phyloP scores from a whole-genome alignment of 2,888 invertebrate genomes.

The Tupiocoris notatus region DNA sequence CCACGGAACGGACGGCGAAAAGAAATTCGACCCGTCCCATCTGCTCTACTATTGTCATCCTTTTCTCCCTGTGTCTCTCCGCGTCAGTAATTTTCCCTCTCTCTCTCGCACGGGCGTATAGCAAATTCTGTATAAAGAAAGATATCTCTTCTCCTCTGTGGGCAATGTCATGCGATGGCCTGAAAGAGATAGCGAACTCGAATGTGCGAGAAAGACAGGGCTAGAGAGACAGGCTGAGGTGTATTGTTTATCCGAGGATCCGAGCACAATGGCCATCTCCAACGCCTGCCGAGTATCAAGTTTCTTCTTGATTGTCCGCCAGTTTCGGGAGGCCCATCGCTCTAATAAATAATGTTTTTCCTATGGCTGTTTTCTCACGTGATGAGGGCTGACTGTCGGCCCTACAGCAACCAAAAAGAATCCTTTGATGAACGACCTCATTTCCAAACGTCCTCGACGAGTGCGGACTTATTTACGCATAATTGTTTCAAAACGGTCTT shows the following conservation, averaged over 20 bases:
- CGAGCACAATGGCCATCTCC: slow-evolving; percentile 1
- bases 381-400: not conserved
- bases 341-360: not conserved
- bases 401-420: not conserved
- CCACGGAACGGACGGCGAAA: too few relatives aligned
- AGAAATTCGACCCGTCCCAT: slow-evolving; percentile 11
- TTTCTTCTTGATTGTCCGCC: not conserved
- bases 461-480: too few relatives aligned
- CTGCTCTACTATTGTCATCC: slow-evolving; percentile 4
- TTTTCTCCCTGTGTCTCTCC: too few relatives aligned
- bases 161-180: not conserved
- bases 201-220: not conserved
- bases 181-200: not conserved
- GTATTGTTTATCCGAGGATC: not conserved
- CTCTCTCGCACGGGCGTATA: not conserved
- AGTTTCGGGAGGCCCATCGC: not conserved
- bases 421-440: too few relatives aligned
- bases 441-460: too few relatives aligned
- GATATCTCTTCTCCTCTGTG: not conserved
- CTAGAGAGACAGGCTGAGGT: not conserved
- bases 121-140: not conserved
- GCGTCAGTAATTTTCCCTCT: not conserved
- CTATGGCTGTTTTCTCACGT: not conserved
- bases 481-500: too few relatives aligned
- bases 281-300: not conserved